phyloP scores from a whole-genome alignment of 2,113 vertebrate genomes.

The Myiozetetes cayanensis region DNA sequence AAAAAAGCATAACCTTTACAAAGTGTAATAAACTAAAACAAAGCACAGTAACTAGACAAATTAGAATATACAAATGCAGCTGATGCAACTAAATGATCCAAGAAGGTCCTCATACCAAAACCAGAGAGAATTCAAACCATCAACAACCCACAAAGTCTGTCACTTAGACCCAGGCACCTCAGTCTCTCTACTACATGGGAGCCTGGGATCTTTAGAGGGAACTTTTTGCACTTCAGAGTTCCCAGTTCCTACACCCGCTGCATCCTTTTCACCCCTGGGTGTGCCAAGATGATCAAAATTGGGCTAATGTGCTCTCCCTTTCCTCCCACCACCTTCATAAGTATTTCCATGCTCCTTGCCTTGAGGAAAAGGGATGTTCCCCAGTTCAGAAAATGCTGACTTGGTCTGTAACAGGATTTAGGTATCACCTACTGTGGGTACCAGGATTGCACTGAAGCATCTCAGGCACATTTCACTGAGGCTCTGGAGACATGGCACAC shows the following conservation, averaged over 20 bases:
- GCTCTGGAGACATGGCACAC: neutral
- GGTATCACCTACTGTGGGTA: neutral
- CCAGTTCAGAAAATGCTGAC: neutral
- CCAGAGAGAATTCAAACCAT: neutral
- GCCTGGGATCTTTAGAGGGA: neutral
- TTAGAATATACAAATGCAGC: neutral
- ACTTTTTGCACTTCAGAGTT: neutral
- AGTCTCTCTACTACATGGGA: neutral
- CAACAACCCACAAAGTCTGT: neutral
- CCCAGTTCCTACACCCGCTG: neutral
- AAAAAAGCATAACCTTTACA: conserved; percentile 4
- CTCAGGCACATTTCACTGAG: neutral
- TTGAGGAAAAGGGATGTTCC: neutral
- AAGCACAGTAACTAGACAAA: conserved; percentile 2
- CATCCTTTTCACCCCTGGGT: neutral
- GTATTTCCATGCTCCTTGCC: neutral
- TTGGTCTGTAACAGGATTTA: neutral
- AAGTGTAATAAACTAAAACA: conserved; percentile 29
- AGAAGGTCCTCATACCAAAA: neutral
- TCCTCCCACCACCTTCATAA: neutral
- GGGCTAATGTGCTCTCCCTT: neutral
- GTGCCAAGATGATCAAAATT: neutral
- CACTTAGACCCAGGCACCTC: neutral
- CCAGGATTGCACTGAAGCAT: neutral
- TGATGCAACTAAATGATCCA: neutral